Evolutionary conservation across 2,797 vertebrate genomes (phyloP), one percentile per base, ranked within the genome.

Genomic region (Ambastaia sidthimunki): DNA sequence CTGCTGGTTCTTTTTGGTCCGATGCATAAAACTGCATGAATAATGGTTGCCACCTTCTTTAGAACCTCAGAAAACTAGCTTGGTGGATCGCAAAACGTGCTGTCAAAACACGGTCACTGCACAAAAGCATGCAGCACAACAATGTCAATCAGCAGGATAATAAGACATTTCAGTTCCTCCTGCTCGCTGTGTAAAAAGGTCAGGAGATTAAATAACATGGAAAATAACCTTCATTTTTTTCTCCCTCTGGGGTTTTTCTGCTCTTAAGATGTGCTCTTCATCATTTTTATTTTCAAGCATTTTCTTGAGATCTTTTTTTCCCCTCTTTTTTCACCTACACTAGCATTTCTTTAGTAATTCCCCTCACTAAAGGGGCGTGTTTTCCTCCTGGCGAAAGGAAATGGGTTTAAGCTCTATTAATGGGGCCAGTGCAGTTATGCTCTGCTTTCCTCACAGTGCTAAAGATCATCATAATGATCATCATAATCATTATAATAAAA

Each of bases 221-320:
- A 84, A 82, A 83, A 78, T 5, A 78, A 72, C 73, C 74, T 80
- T 63, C 66, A 60, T 77, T 82, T 82, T 81, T 19, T 79, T 72
- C 59, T 81, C 73, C 76, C 82, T 76, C 37, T 68, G 75, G 85
- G 74, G 55, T 55, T 82, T 82, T 80, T 80, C 78, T 80, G 34
- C 79, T 71, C 68, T 75, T 86, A 59, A 77, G 74, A 82, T 72
- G 65, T 76, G 77, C 62, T 83, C 72, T 80, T 82, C 41, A 69
- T 86, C 83, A 81, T 83, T 85, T 86, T 87, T 81, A 86, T 80
- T 85, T 84, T 85, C 23, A 80, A 47, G 59, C 44, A 75, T 68
- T 83, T 66, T 59, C 41, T 73, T 19, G 3, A 67, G 52, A 65
- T 71, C 54, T 82, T 59, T 82, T 41, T 21, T 21, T 7, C 10